Evolutionary conservation across 1,140 invertebrate species (phyloP), one percentile per base, ranked within the genome.

Genomic region (Bathynomus jamesi): DNA sequence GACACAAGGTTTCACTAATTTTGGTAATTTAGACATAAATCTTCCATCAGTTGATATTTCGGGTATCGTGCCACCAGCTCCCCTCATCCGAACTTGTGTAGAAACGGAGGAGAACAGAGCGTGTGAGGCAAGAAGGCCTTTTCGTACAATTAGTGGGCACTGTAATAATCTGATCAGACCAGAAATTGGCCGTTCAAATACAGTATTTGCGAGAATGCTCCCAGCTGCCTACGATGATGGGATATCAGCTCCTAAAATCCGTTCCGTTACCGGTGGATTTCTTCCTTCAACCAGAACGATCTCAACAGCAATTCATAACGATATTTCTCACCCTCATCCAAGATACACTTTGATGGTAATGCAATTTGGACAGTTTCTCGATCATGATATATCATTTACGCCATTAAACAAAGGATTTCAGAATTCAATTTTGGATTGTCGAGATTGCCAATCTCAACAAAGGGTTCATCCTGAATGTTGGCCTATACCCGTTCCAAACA

Each of bases 111-210:
- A 82, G 62, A 75, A 75, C 32, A 63, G 81, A 10, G 83, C 86
- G 5, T 98, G 95, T 78, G 91, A 97, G 79, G 86, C 91, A 0
- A 89, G 87, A 0, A 86, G 86, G 0, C 91, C 90, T 0, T 98
- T 95, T 82, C 85, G 95, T 1, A 86, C 94, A 8, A 87, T 90
- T 69, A 94, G 96, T 81, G 95, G 94, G 3, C 89, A 93, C 78
- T 98, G 95, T 79, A 98, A 97, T 79, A 97, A 97, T 81, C 81
- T 96, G 5, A 85, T 89, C 11, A 91, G 94, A 79, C 94, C 94
- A 0, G 88, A 87, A 71, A 88, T 90, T 73, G 95, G 92, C 3
- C 92, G 92, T 80, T 90, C 90, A 76, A 83, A 94, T 71, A 93
- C 91, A 0, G 91, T 92, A 0, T 95, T 96, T 81, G 89, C 92